Percentiles rank a stretch among this genome's conserved stretches.
phyloP scores from a whole-genome alignment of 1,140 invertebrate genomes.

The Dendroctonus valens region DNA sequence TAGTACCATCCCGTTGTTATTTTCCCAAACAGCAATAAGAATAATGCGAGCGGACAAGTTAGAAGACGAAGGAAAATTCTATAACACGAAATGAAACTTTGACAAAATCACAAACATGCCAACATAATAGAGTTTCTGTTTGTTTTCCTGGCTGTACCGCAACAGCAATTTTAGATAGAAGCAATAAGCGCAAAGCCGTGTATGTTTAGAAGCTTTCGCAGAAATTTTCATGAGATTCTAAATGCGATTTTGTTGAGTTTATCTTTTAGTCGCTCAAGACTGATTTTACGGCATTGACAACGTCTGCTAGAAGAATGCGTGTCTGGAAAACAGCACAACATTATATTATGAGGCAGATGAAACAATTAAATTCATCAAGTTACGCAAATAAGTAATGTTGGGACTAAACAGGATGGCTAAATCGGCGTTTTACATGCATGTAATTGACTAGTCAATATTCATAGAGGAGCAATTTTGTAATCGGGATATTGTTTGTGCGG shows the following conservation, averaged over 20 bases:
- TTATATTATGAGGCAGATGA: too few species aligned
- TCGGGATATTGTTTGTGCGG: too few species aligned
- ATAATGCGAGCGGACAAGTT: background rate
- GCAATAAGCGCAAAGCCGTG: conserved; percentile 29
- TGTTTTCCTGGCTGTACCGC: conserved; percentile 24
- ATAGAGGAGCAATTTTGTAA: too few species aligned
- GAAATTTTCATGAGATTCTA: conserved; percentile 22
- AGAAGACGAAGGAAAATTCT: background rate
- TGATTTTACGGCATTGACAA: too few species aligned
- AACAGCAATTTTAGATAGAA: conserved; percentile 27
- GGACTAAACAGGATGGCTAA: too few species aligned
- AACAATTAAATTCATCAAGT: too few species aligned
- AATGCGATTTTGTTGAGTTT: conserved; percentile 22
- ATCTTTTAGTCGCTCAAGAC: too few species aligned
- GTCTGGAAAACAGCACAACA: too few species aligned
- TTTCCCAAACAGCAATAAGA: background rate
- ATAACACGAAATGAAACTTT: conserved; percentile 17
- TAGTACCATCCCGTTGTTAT: background rate
- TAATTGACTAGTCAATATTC: too few species aligned
- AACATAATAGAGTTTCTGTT: conserved; percentile 32
- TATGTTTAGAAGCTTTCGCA: conserved; percentile 21
- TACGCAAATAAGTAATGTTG: too few species aligned
- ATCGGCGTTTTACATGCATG: too few species aligned
- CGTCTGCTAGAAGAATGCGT: too few species aligned
- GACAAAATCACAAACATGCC: conserved; percentile 26